Base-by-base conservation (phyloP, 2,888 invertebrate species). In the Ellobium chinense region DNA sequence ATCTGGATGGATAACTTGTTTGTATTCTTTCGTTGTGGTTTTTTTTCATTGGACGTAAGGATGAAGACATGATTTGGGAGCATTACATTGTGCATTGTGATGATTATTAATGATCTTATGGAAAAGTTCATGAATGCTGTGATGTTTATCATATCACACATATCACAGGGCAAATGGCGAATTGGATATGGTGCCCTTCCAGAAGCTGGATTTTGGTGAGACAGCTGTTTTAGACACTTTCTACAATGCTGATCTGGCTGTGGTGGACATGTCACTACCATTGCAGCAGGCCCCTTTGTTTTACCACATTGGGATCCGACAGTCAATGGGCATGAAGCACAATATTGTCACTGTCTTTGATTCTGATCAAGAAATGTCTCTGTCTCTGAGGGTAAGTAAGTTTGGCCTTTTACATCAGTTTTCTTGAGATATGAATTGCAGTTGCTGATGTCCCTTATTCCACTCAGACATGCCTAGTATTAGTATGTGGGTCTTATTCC, bases 191-290 rank as follows among this genome's bases (percentile, higher is more conserved):
- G 88, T 93, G 5, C 87, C 87, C 4, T 99, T 98, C 94, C 98
- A 99, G 92, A 98, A 97, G 93, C 94, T 99, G 86, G 99, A 99
- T 94, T 99, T 98, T 94, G 99, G 99, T 0, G 99, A 99, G 94
- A 96, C 97, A 21, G 97, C 97, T 93, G 97, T 97, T 0, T 94
- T 99, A 89, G 98, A 99, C 92, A 96, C 96, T 86, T 99, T 99
- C 94, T 99, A 99, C 94, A 98, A 98, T 95, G 99, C 99, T 0
- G 99, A 99, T 93, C 97, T 99, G 66, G 98, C 97, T 0, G 95
- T 99, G 60, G 97, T 99, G 63, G 99, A 99, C 93, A 94, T 99
- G 87, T 97, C 98, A 54, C 94, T 98, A 75, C 89, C 88, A 34
- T 86, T 96, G 36, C 99, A 99, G 93, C 98, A 98, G 93, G 97